Evolutionary conservation across 2,113 vertebrate genomes (phyloP).

Genomic region (Synodontis membranacea): DNA sequence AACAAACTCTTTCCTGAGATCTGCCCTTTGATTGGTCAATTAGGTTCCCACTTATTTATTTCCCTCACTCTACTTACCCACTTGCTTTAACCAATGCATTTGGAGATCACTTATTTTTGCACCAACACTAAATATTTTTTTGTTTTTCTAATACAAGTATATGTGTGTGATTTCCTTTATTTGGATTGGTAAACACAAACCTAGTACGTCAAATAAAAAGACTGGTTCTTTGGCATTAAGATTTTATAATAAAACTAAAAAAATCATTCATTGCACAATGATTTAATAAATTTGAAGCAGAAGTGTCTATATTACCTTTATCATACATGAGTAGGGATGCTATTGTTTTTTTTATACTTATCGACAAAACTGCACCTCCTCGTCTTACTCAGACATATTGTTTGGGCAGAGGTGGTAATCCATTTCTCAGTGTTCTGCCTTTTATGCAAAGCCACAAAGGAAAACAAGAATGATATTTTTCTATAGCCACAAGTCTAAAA

Average conservation of each 20-base stretch:
- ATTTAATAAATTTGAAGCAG: not conserved
- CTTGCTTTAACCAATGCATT: not conserved
- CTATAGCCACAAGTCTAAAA: slow-evolving; percentile 54
- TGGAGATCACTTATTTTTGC: not conserved
- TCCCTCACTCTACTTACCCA: not conserved
- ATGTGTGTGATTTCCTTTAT: not conserved
- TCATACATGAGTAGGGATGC: not conserved
- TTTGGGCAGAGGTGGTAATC: slow-evolving; percentile 60
- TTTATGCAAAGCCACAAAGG: slow-evolving; percentile 64
- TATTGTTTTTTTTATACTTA: not conserved
- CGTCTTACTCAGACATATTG: slow-evolving; percentile 59
- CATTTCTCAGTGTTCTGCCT: slow-evolving; percentile 74
- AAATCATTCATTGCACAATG: not conserved
- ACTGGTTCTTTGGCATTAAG: not conserved
- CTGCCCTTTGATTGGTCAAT: not conserved
- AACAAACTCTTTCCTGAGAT: not conserved
- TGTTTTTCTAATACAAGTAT: not conserved
- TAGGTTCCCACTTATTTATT: not conserved
- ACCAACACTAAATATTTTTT: not conserved
- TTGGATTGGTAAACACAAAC: not conserved
- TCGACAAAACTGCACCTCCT: slow-evolving; percentile 36
- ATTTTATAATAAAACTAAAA: not conserved
- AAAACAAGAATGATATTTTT: slow-evolving; percentile 55
- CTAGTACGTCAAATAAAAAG: not conserved
- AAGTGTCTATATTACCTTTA: not conserved